Evolutionary conservation across 1,140 invertebrate species (phyloP).

Genomic region (Papilio helenus): DNA sequence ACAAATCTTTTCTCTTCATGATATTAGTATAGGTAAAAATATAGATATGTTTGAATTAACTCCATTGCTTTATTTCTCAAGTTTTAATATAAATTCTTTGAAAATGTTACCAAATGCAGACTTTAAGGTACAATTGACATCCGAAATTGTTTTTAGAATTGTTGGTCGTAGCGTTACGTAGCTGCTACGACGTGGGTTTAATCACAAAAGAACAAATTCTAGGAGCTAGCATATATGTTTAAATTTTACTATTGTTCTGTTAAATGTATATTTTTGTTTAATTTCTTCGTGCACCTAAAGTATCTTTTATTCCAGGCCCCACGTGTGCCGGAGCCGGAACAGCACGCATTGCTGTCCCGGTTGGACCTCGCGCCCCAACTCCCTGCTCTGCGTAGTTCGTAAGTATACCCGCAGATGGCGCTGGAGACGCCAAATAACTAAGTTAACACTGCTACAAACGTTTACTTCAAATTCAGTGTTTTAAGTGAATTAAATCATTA

Average conservation of each 20-base stretch:
- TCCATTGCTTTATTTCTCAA: too few species aligned
- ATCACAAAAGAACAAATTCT: too few species aligned
- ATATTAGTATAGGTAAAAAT: too few species aligned
- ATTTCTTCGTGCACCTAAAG: conserved; percentile 19
- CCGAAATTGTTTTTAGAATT: too few species aligned
- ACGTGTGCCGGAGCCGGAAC: conserved; percentile 88
- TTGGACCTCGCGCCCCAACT: conserved; percentile 88
- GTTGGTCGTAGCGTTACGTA: too few species aligned
- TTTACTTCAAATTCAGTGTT: neutral
- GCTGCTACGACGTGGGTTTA: too few species aligned
- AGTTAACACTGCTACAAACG: neutral
- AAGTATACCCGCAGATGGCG: conserved; percentile 81
- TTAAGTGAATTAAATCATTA: neutral
- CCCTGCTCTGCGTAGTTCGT: conserved; percentile 91
- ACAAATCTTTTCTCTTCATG: too few species aligned
- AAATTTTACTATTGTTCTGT: neutral
- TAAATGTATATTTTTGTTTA: neutral
- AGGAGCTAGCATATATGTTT: too few species aligned
- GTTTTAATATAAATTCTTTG: too few species aligned
- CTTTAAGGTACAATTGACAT: too few species aligned
- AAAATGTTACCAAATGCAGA: too few species aligned
- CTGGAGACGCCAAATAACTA: neutral
- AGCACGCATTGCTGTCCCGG: conserved; percentile 92
- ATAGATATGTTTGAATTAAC: too few species aligned
- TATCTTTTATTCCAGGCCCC: conserved; percentile 86